These are phyloP conservation scores for Petaurus breviceps DNA, from an alignment of 2,113 vertebrate species.

Conservation along the genomic window DNA sequence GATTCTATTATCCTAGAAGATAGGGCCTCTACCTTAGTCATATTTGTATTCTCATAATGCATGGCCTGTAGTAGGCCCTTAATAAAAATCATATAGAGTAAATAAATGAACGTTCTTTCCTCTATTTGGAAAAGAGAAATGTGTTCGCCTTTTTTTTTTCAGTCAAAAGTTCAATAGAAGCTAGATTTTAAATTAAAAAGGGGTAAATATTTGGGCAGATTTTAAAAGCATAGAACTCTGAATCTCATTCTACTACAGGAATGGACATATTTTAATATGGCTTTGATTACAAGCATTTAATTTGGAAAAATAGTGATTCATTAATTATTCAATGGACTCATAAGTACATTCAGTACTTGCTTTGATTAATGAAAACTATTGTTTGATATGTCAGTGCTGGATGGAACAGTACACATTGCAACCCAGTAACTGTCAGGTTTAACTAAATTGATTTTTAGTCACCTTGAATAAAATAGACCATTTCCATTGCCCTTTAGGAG, in stretches of 20 bases:
- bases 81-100: too few relatives aligned
- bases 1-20: too few relatives aligned
- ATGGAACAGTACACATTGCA: not conserved
- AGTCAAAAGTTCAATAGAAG: too few relatives aligned
- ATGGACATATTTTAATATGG: not conserved
- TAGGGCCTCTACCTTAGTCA: too few relatives aligned
- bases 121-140: too few relatives aligned
- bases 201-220: too few relatives aligned
- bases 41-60: too few relatives aligned
- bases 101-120: too few relatives aligned
- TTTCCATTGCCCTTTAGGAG: not conserved
- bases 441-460: not conserved
- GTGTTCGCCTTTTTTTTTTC: too few relatives aligned
- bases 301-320: not conserved
- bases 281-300: not conserved
- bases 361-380: not conserved
- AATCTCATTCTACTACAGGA: not conserved
- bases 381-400: not conserved
- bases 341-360: not conserved
- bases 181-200: too few relatives aligned
- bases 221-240: not conserved
- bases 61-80: too few relatives aligned
- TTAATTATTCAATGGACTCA: not conserved
- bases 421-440: not conserved
- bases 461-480: not conserved